Evolutionary conservation across 2,888 invertebrate genomes (phyloP), one percentile per base, ranked within the genome.

Genomic region (Hirtodrosophila cameraria): DNA sequence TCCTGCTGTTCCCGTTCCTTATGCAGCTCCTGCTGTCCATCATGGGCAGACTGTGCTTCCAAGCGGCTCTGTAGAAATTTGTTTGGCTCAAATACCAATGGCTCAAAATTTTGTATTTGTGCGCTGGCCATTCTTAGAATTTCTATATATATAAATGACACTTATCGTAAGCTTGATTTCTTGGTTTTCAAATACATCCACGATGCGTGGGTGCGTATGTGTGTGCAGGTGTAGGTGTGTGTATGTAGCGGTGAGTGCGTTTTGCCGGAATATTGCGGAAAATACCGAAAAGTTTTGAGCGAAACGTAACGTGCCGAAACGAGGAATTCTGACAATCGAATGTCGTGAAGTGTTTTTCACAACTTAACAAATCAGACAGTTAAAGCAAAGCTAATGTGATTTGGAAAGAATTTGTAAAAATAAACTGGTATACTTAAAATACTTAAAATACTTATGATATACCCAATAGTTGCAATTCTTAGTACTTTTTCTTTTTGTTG

Each of bases 211-310:
- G 18, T 20, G 18, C 5, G 18, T 5, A 5, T 20, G 18, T 20
- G 18, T 20, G 18, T 20, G n/a, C n/a, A n/a, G n/a, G 18, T 23
- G 23, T 23, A 23, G 2, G 2, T 5, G 23, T 7, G 18, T 48
- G 38, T 50, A 28, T 75, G 30, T 54, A 49, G 65, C 71, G 50
- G 38, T 55, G 73, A 76, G 59, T 53, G 79, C 60, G 67, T 46
- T 53, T 18, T 36, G 55, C 75, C 64, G 53, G 46, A 72, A 65
- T 55, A 45, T 53, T 71, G 55, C 59, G 49, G 53, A 58, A 55
- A 75, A 49, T 62, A 64, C 76, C 79, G 58, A 82, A 82, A 67
- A 59, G 45, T 58, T 64, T 68, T 39, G 69, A 82, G 71, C 58
- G 67, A 78, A 78, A 67, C 38, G 55, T 62, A 53, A 60, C 57